Evolutionary conservation across 2,888 invertebrate species (phyloP), one percentile per base, ranked within the genome.

Genomic region (Andrena fulva): DNA sequence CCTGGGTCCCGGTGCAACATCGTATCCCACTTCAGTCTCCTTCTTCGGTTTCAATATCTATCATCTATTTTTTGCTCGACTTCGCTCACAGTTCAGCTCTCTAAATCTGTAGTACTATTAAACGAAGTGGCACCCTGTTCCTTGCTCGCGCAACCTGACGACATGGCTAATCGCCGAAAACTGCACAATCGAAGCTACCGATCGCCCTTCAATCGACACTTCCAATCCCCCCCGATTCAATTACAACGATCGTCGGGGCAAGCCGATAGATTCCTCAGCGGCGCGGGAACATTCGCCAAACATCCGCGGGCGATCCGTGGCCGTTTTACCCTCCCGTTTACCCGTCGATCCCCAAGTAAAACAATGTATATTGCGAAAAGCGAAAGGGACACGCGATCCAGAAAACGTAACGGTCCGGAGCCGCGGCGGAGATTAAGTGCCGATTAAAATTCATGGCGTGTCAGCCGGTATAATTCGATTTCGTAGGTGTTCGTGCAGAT

Each of bases 391-490:
- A 70, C 73, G 73, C 84, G 83, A 85, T 87, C 87, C 71, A 76
- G 77, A 77, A 80, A 76, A 63, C 67, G 62, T 83, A 81, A 77
- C 79, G 80, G 75, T 71, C 74, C 67, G 78, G 74, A 67, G 72
- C 75, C 56, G 27, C 24, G 64, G 70, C 52, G 69, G 63, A 85
- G 89, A 88, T 88, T 88, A 89, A 79, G 60, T 63, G 79, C 63
- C 89, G 88, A 88, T 88, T 88, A 88, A 88, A 88, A 88, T 88
- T 88, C 89, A 88, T 84, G 84, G 85, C 84, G 82, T 84, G 89
- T 87, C 89, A 50, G 82, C 80, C 85, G 72, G 85, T 79, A 89
- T 88, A 88, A 88, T 88, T 88, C 89, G 85, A 89, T 86, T 89
- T 88, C 76, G 88, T 87, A 88, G 89, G 88, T 87, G 88, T 88